Evolutionary conservation across 2,888 invertebrate species (phyloP), one percentile per base, ranked within the genome.

Genomic region (Abrostola triplasia): DNA sequence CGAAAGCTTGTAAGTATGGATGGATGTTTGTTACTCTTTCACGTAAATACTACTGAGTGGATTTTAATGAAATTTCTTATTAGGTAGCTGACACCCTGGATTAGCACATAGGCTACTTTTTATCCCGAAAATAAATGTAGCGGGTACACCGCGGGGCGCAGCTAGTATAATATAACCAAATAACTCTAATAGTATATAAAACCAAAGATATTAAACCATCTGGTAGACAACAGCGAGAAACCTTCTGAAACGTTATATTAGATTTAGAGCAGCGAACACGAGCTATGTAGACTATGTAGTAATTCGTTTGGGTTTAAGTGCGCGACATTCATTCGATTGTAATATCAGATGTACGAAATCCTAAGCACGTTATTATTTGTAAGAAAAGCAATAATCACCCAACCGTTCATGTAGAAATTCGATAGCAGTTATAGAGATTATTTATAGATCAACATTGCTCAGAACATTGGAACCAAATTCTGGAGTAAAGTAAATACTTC

Each of bases 381-480:
- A 61, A 68, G 67, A 69, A 64, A 67, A 67, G 58, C 49, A 74
- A 74, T 67, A 69, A 73, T 66, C 68, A 47, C 60, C 11, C 52
- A 73, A 68, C 56, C 63, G 64, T 67, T 77, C 56, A 67, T 61
- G 55, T 67, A 70, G 61, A 73, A 73, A 72, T 64, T 36, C 40
- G 66, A 73, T 72, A 71, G 51, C 52, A 64, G 68, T 80, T 70
- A 47, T 61, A 51, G 11, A 59, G 35, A 59, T 51, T 60, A 36
- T 52, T 57, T 53, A 57, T 56, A 48, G 42, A 47, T 62, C 57
- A 58, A 57, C 53, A 56, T 51, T 64, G 61, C 67, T 44, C 35
- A 38, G 56, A 64, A 61, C 79, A 64, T 40, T 47, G 42, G 24
- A 4, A 2, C 24, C 24, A 24, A 24, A 2, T 24, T 24, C 4